Evolutionary conservation across 2,888 invertebrate species (phyloP).

Genomic region (Fragum sueziense): DNA sequence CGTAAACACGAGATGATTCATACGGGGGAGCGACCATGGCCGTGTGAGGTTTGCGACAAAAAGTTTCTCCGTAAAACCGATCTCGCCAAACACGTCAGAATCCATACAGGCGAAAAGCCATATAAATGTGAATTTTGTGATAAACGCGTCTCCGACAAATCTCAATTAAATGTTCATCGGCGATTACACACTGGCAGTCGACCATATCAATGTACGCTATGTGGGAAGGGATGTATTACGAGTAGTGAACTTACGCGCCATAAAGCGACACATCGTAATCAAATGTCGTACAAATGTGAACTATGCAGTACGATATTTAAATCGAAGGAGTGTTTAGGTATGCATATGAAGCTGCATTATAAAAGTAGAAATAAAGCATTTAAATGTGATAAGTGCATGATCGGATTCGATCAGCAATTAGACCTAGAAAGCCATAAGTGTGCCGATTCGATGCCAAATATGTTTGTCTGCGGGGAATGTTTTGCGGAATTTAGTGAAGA

Average conservation of each 20-base stretch:
- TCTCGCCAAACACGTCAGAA: conserved; percentile 53
- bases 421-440: conserved; percentile 49
- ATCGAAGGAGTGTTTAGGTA: conserved; percentile 52
- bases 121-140: conserved; percentile 60
- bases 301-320: conserved; percentile 53
- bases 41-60: conserved; percentile 58
- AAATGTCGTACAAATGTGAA: conserved; percentile 35
- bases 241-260: conserved; percentile 57
- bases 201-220: conserved; percentile 55
- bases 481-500: conserved; percentile 52
- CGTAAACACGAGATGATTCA: conserved; percentile 58
- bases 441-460: conserved; percentile 22
- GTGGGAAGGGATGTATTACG: conserved; percentile 57
- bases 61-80: conserved; percentile 56
- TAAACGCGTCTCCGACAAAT: conserved; percentile 61
- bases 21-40: conserved; percentile 57
- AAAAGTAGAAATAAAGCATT: conserved; percentile 40
- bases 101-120: conserved; percentile 59
- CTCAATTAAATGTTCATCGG: conserved; percentile 57
- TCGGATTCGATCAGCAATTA: conserved; percentile 49
- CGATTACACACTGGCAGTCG: conserved; percentile 55
- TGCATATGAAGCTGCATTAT: conserved; percentile 62
- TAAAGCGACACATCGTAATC: conserved; percentile 27
- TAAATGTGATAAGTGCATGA: conserved; percentile 54
- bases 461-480: conserved; percentile 55